phyloP scores from a whole-genome alignment of 2,888 invertebrate species.

The Scaptomyza caliginosa region DNA sequence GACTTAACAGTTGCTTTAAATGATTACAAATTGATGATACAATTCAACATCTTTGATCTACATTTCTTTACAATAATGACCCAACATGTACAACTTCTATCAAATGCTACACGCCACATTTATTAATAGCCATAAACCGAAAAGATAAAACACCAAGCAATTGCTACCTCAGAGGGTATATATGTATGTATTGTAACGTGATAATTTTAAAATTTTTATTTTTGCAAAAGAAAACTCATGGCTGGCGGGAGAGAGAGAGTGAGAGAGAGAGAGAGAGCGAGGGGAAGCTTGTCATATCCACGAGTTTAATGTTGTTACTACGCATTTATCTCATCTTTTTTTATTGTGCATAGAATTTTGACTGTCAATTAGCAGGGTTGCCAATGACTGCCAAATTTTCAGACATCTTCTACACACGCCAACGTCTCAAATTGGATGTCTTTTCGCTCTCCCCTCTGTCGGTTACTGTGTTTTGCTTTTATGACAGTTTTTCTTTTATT shows the following conservation, averaged over 20 bases:
- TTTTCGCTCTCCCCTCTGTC: background rate
- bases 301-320: constrained; percentile 63
- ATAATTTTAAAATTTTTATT: constrained; percentile 31
- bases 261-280: background rate
- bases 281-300: constrained; percentile 15
- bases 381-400: constrained; percentile 61
- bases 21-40: background rate
- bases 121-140: constrained; percentile 1
- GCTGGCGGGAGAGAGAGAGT: background rate
- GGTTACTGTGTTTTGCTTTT: constrained; percentile 40
- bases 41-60: background rate
- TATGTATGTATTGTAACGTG: constrained; percentile 28
- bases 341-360: constrained; percentile 67
- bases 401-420: constrained; percentile 15
- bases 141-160: constrained; percentile 2
- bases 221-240: background rate
- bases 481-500: constrained; percentile 61
- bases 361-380: constrained; percentile 77
- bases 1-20: background rate
- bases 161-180: background rate
- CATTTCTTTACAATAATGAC: background rate
- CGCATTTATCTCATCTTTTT: constrained; percentile 72
- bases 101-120: constrained; percentile 3
- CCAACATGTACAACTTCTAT: background rate
- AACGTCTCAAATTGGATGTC: constrained; percentile 26